A percentile compares a stretch with the other conserved stretches of the same genome.
These are phyloP conservation scores for Ophion slaviceki DNA, from an alignment of 2,888 invertebrate species.

Conservation along the genomic window DNA sequence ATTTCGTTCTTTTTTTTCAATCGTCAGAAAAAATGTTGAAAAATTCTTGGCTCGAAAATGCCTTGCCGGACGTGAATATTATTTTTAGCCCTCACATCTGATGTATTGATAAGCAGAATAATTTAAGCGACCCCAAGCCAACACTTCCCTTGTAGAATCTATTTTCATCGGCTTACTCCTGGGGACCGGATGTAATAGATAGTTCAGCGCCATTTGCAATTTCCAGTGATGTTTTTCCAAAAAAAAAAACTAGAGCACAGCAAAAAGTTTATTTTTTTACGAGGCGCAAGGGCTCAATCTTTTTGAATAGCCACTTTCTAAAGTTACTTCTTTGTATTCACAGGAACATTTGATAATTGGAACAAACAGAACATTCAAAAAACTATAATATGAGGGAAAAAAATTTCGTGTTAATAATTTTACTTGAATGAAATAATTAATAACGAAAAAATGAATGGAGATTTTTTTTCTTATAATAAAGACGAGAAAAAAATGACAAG, in stretches of 20 bases:
- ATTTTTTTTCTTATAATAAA: neutral
- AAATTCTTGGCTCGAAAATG: neutral
- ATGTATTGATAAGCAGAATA: neutral
- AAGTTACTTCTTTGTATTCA: no score
- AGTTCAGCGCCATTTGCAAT: no score
- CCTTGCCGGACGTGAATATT: neutral
- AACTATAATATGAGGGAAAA: no score
- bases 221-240: no score
- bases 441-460: neutral
- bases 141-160: neutral
- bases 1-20: neutral
- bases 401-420: neutral
- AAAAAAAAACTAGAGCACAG: neutral
- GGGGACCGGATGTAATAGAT: neutral
- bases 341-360: neutral
- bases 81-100: constrained; percentile 1
- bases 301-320: neutral
- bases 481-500: neutral
- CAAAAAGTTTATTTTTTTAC: neutral
- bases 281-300: neutral
- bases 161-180: neutral
- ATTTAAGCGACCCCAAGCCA: neutral
- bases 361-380: no score
- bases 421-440: neutral
- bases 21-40: constrained; percentile 7